Conservation (phyloP, 2,797 vertebrate species). For the Kryptopterus vitreolus region DNA sequence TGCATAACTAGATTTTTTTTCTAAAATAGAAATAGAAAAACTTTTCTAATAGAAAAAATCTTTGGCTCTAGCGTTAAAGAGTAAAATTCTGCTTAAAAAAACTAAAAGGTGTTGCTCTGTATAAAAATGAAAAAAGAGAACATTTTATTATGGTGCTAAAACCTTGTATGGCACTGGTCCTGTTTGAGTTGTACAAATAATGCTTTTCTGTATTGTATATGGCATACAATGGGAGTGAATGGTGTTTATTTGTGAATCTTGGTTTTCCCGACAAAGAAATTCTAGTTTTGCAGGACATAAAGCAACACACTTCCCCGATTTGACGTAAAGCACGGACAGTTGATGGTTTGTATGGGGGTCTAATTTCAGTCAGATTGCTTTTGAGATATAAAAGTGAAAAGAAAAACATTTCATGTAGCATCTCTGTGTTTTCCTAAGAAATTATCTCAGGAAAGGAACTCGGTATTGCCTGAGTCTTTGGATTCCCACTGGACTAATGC, state of each 20-base stretch:
- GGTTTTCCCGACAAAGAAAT: neutral
- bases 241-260: neutral
- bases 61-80: neutral
- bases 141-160: too few species aligned
- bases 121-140: too few species aligned
- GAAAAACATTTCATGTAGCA: neutral
- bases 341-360: neutral
- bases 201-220: neutral
- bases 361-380: neutral
- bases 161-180: too few species aligned
- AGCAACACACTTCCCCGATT: neutral
- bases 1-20: neutral
- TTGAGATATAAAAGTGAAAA: neutral
- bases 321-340: neutral
- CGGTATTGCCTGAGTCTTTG: neutral
- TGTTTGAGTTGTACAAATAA: too few species aligned
- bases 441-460: neutral
- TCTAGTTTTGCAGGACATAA: neutral
- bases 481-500: neutral
- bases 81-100: neutral
- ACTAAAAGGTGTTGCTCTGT: too few species aligned
- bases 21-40: neutral
- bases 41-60: neutral
- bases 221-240: neutral
- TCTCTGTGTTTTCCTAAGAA: neutral